Evolutionary conservation across 2,113 vertebrate genomes (phyloP), one percentile per base, ranked within the genome.

Genomic region (Thomomys bottae): DNA sequence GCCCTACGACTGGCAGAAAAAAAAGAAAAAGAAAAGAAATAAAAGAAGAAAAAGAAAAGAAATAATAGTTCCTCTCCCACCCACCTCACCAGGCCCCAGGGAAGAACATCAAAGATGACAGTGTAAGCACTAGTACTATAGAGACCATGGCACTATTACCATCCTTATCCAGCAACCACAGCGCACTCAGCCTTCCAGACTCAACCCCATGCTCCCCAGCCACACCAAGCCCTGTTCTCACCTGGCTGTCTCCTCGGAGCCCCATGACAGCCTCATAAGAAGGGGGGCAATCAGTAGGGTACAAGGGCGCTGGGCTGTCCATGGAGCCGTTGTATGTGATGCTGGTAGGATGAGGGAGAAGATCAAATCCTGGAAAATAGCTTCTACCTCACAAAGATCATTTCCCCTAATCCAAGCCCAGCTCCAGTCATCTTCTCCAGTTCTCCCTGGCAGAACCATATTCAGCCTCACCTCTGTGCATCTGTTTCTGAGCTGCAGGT

Each of bases 251-350:
- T 75, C 98, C 98, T 90, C 98, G 98, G 72, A 99, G 98, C 80
- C 99, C 99, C 98, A 99, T 99, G 88, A 99, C 99, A 0, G 98
- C 98, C 96, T 99, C 99, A 0, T 99, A 99, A 0, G 99, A 99
- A 11, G 99, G 99, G 34, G 99, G 99, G 81, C 99, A 99, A 84
- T 99, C 99, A 0, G 99, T 99, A 0, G 99, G 99, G 93, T 99
- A 99, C 26, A 99, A 98, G 26, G 99, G 99, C 84, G 99, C 97
- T 0, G 99, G 99, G 90, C 99, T 99, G 97, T 99, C 99, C 99
- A 99, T 99, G 89, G 99, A 99, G 76, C 99, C 99, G 0, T 99
- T 99, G 91, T 99, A 99, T 8, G 99, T 99, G 96, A 99, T 99
- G 96, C 99, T 99, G 96, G 0, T 0, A 73, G 70, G 40, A 70